Evolutionary conservation across 2,888 invertebrate genomes (phyloP).

Genomic region (Hydrotaea cyrtoneurina): DNA sequence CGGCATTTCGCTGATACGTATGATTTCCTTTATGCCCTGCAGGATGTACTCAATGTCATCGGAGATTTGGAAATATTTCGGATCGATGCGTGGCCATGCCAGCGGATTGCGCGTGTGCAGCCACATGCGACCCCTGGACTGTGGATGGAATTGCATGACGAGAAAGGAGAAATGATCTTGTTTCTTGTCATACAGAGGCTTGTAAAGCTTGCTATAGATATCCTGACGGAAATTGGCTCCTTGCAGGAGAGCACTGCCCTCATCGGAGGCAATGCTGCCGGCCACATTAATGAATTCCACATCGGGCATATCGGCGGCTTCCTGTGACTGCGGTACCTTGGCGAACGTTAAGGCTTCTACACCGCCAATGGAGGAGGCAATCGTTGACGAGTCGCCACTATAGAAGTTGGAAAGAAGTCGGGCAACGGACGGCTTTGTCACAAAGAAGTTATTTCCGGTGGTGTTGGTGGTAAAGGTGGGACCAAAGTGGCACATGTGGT

Average conservation of each 20-base stretch:
- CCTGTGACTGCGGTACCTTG: constrained; percentile 83
- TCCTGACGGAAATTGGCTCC: constrained; percentile 83
- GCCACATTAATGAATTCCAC: constrained; percentile 85
- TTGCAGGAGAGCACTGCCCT: constrained; percentile 82
- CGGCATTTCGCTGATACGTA: constrained; percentile 83
- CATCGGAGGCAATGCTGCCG: constrained; percentile 85
- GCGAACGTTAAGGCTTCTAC: constrained; percentile 86
- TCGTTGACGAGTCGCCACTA: constrained; percentile 78
- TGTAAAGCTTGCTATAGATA: constrained; percentile 83
- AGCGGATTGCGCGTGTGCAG: constrained; percentile 85
- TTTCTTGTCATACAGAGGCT: constrained; percentile 81
- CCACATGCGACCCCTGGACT: constrained; percentile 86
- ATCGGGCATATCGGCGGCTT: constrained; percentile 85
- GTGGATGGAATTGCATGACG: constrained; percentile 88
- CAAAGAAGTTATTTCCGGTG: constrained; percentile 70
- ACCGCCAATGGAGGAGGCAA: constrained; percentile 83
- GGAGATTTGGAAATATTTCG: constrained; percentile 83
- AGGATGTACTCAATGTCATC: constrained; percentile 82
- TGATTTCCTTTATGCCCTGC: constrained; percentile 84
- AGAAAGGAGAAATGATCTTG: constrained; percentile 84
- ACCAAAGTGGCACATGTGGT: constrained; percentile 81
- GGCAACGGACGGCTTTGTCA: constrained; percentile 67
- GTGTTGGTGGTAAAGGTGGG: constrained; percentile 79
- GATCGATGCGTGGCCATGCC: constrained; percentile 84
- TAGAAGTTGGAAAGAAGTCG: constrained; percentile 69